These are phyloP conservation scores for Sciaenops ocellatus DNA, from an alignment of 2,797 vertebrate genomes.

Conservation along the genomic window DNA sequence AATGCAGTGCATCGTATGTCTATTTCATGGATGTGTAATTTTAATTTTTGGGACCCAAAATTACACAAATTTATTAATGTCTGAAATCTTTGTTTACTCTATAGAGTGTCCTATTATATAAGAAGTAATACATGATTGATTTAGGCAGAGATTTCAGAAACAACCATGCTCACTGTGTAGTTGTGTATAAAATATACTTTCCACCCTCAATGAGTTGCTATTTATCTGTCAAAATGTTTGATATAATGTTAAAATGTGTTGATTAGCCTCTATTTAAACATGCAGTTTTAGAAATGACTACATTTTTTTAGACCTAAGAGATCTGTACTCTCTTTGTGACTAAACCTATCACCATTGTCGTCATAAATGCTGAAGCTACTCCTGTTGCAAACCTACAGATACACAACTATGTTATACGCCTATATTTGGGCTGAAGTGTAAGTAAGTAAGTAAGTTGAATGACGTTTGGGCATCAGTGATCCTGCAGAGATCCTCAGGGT, in stretches of 20 bases:
- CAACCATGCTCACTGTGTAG: background rate
- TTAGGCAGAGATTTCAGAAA: background rate
- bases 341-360: background rate
- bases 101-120: background rate
- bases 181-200: background rate
- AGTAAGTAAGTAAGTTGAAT: background rate
- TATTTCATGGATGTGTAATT: no score
- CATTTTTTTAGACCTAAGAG: background rate
- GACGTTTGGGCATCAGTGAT: background rate
- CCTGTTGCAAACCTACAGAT: background rate
- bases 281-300: background rate
- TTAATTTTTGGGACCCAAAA: no score
- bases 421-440: background rate
- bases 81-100: background rate
- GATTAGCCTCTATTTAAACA: background rate
- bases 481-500: constrained; percentile 46
- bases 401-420: background rate
- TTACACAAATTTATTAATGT: background rate
- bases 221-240: background rate
- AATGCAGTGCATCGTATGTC: background rate
- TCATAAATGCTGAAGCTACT: constrained; percentile 29
- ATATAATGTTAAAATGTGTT: background rate
- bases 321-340: background rate
- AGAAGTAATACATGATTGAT: background rate
- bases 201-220: no score